These are phyloP conservation scores for Sinotaia quadrata DNA, from an alignment of 2,888 invertebrate species.

Conservation along the genomic window DNA sequence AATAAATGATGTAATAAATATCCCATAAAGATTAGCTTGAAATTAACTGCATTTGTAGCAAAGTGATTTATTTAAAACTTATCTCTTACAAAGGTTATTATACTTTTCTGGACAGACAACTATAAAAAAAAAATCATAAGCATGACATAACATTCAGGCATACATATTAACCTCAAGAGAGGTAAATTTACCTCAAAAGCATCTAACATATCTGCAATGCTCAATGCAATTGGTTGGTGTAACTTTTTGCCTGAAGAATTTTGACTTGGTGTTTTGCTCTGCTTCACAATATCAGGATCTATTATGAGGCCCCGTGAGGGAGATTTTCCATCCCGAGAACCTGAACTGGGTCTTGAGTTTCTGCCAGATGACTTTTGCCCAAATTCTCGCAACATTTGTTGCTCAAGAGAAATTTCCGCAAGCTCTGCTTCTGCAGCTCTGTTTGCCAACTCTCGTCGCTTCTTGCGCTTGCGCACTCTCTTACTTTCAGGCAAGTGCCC, in stretches of 20 bases:
- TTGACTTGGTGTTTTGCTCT: no score
- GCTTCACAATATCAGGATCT: conserved; percentile 31
- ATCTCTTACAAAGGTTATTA: no score
- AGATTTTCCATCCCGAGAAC: conserved; percentile 7
- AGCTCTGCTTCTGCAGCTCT: conserved; percentile 69
- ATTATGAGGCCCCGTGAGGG: conserved; percentile 35
- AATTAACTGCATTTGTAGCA: no score
- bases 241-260: conserved; percentile 77
- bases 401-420: conserved; percentile 70
- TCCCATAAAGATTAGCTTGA: no score
- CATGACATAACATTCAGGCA: no score
- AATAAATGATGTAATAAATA: no score
- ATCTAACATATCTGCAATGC: conserved; percentile 67
- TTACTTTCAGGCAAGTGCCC: conserved; percentile 40
- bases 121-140: no score
- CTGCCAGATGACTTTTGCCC: conserved; percentile 52
- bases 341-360: conserved; percentile 28
- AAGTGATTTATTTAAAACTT: no score
- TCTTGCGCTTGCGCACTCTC: conserved; percentile 60
- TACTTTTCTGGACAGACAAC: no score
- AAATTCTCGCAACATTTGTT: conserved; percentile 66
- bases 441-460: conserved; percentile 66
- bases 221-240: conserved; percentile 66
- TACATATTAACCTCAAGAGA: no score
- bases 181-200: conserved; percentile 66